These are phyloP conservation scores for Andrena fulva DNA, from an alignment of 2,888 invertebrate genomes.

Conservation along the genomic window DNA sequence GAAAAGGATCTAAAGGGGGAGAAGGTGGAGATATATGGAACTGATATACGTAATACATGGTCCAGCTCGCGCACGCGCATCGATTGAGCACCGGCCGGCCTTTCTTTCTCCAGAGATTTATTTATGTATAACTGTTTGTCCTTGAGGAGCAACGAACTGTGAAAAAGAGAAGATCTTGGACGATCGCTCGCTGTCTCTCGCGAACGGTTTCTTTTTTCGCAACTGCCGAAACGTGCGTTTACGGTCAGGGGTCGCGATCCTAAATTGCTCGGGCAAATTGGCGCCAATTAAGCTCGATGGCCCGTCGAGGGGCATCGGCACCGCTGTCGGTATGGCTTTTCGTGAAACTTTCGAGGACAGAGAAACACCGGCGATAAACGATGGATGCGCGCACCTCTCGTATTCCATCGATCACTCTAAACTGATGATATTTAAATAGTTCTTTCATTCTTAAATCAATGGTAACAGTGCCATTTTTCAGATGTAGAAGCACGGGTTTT, in stretches of 20 bases:
- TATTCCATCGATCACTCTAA: slow-evolving; percentile 2
- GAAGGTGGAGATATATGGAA: slow-evolving; percentile 62
- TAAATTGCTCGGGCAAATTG: slow-evolving; percentile 60
- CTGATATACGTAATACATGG: slow-evolving; percentile 84
- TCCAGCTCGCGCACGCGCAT: slow-evolving; percentile 76
- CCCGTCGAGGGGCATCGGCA: slow-evolving; percentile 37
- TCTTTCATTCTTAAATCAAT: too few relatives aligned
- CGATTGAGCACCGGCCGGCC: slow-evolving; percentile 79
- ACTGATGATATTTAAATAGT: too few relatives aligned
- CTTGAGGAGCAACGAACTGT: slow-evolving; percentile 77
- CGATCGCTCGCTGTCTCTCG: slow-evolving; percentile 76
- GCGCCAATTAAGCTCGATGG: slow-evolving; percentile 59
- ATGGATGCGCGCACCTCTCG: slow-evolving; percentile 6
- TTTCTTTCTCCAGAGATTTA: slow-evolving; percentile 82
- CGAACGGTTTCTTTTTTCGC: slow-evolving; percentile 25
- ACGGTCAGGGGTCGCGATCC: slow-evolving; percentile 57
- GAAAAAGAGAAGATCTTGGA: slow-evolving; percentile 68
- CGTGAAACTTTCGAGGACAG: slow-evolving; percentile 47
- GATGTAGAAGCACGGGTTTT: too few relatives aligned
- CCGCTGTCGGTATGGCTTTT: slow-evolving; percentile 41
- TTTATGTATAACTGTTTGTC: slow-evolving; percentile 80
- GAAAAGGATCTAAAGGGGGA: slow-evolving; percentile 18
- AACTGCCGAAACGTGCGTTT: slow-evolving; percentile 50
- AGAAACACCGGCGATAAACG: slow-evolving; percentile 57
- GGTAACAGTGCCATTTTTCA: too few relatives aligned